A percentile compares a stretch with the other conserved stretches of the same genome.
These are phyloP conservation scores for Lamellibrachia luymesi DNA, from an alignment of 1,140 invertebrate species.

Conservation along the genomic window DNA sequence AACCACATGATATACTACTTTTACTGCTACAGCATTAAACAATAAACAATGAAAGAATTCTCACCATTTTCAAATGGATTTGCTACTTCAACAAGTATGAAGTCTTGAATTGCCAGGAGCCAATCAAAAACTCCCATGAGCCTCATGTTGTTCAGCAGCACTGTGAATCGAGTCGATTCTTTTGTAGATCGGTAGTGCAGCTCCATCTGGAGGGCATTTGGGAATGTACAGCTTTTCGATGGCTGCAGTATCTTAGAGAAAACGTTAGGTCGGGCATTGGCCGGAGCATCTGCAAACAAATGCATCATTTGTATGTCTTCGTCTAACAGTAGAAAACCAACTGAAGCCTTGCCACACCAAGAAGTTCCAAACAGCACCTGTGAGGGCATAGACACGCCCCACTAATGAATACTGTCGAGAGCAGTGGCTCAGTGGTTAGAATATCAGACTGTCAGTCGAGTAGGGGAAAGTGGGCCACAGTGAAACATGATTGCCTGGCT, in stretches of 20 bases:
- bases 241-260: slow-evolving; percentile 88
- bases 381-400: no score
- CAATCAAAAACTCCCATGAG: slow-evolving; percentile 92
- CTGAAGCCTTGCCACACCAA: no score
- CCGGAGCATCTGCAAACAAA: slow-evolving; percentile 61
- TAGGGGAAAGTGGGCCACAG: no score
- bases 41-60: slow-evolving; percentile 66
- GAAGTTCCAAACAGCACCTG: no score
- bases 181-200: slow-evolving; percentile 53
- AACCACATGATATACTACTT: slow-evolving; percentile 58
- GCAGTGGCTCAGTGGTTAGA: no score
- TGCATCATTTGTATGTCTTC: background rate
- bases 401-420: no score
- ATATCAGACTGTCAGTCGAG: no score
- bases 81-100: slow-evolving; percentile 64
- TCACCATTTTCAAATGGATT: slow-evolving; percentile 40
- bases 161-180: slow-evolving; percentile 79
- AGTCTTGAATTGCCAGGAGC: slow-evolving; percentile 82
- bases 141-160: slow-evolving; percentile 92
- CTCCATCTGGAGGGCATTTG: slow-evolving; percentile 49
- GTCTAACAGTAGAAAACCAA: no score
- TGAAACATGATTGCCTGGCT: no score
- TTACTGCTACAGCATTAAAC: slow-evolving; percentile 89
- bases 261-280: slow-evolving; percentile 75
- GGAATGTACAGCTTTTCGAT: slow-evolving; percentile 29